Percentiles rank a stretch among this genome's conserved stretches.
Conservation (phyloP, 2,888 invertebrate species). For the Aphidoletes aphidimyza region DNA sequence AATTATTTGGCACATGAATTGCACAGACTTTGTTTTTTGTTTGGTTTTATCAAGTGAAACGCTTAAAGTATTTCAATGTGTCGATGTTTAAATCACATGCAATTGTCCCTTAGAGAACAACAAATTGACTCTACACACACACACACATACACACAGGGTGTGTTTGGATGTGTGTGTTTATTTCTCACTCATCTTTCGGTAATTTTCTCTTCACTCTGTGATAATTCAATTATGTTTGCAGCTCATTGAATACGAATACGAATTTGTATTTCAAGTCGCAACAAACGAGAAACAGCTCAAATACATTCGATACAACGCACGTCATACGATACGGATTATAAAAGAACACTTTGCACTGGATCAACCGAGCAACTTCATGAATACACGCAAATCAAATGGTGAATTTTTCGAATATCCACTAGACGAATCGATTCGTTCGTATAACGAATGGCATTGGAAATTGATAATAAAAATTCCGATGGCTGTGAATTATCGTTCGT, state of each 20-base stretch:
- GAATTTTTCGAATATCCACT: too few relatives aligned
- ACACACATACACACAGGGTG: too few relatives aligned
- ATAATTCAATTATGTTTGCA: constrained; percentile 39
- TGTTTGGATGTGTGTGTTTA: background rate
- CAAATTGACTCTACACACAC: too few relatives aligned
- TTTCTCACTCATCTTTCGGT: background rate
- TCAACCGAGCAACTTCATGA: background rate
- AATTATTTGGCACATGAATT: background rate
- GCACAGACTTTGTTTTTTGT: background rate
- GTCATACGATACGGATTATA: too few relatives aligned
- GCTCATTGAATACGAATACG: constrained; percentile 23
- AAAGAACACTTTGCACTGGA: too few relatives aligned
- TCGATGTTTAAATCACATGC: background rate
- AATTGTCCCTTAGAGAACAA: background rate
- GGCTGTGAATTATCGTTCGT: constrained; percentile 10
- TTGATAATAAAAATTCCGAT: constrained; percentile 33
- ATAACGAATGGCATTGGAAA: background rate
- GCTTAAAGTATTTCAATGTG: too few relatives aligned
- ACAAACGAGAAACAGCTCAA: too few relatives aligned
- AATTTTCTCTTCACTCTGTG: too few relatives aligned
- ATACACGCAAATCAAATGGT: constrained; percentile 10
- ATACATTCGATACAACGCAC: too few relatives aligned
- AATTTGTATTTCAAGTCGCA: constrained; percentile 6
- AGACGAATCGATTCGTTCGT: too few relatives aligned
- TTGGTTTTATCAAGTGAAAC: constrained; percentile 21